phyloP scores from a whole-genome alignment of 2,113 vertebrate species.

The Myiagra hebetior region DNA sequence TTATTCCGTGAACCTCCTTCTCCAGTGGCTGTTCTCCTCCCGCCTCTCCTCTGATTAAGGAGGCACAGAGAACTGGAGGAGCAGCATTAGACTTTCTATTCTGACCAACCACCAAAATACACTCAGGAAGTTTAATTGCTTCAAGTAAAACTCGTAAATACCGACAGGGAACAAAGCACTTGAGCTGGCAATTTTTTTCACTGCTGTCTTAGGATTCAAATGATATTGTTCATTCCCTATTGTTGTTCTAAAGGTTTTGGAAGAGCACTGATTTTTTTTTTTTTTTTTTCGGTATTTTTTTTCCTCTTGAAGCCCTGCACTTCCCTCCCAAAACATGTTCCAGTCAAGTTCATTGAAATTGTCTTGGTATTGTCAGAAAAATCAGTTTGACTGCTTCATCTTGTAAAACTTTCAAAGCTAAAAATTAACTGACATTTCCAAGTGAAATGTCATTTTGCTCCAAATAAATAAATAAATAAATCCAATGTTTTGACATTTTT shows the following conservation, averaged over 20 bases:
- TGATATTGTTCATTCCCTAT: not conserved
- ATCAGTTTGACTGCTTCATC: slow-evolving; percentile 46
- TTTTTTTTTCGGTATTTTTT: not conserved
- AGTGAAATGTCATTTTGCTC: slow-evolving; percentile 62
- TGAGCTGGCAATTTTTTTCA: not conserved
- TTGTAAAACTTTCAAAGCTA: slow-evolving; percentile 46
- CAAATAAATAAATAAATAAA: slow-evolving; percentile 63
- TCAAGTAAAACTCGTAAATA: slow-evolving; percentile 3
- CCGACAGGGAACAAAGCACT: not conserved
- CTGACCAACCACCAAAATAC: not conserved
- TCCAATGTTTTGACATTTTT: slow-evolving; percentile 47
- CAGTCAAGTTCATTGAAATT: not conserved
- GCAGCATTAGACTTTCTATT: not conserved
- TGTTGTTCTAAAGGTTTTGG: not conserved
- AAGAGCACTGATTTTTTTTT: not conserved
- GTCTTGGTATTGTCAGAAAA: slow-evolving; percentile 23
- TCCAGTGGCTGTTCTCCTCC: not conserved
- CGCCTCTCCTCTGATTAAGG: not conserved
- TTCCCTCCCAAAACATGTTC: not conserved
- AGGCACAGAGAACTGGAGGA: not conserved
- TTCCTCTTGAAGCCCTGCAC: not conserved
- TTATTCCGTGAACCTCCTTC: not conserved
- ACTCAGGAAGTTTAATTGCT: slow-evolving; percentile 39
- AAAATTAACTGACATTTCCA: slow-evolving; percentile 65
- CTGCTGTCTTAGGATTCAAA: not conserved